Conservation (phyloP, 2,888 invertebrate genomes). For the Caenorhabditis plicata region DNA sequence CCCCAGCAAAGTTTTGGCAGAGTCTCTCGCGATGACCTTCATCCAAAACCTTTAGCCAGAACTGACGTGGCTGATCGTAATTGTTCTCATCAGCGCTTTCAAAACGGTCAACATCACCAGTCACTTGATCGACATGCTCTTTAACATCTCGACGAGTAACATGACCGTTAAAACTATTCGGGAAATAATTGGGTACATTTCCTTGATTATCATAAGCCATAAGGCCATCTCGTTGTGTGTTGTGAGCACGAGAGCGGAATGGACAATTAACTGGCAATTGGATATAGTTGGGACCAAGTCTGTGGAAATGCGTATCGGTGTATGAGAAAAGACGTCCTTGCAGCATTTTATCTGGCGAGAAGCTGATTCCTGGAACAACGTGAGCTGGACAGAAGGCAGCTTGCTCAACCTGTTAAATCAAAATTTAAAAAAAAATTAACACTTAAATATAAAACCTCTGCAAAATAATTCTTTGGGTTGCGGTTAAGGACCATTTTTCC, state of each 20-base stretch:
- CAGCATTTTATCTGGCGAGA: constrained; percentile 66
- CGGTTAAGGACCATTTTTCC: constrained; percentile 63
- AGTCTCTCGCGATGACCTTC: constrained; percentile 76
- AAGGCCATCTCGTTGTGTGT: constrained; percentile 88
- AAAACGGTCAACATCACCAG: constrained; percentile 80
- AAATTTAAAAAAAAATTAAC: not conserved
- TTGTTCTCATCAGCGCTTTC: constrained; percentile 84
- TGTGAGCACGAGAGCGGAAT: constrained; percentile 68
- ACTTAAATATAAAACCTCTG: constrained; percentile 45
- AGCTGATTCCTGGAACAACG: constrained; percentile 65
- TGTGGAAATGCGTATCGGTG: constrained; percentile 86
- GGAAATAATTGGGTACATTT: constrained; percentile 90
- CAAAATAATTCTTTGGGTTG: constrained; percentile 66
- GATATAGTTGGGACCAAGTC: constrained; percentile 86
- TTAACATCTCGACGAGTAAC: constrained; percentile 67
- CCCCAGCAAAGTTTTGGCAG: constrained; percentile 79
- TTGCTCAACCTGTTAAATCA: constrained; percentile 58
- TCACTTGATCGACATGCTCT: constrained; percentile 70
- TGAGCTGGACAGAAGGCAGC: constrained; percentile 65
- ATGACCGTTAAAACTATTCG: constrained; percentile 91
- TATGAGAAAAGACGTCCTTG: constrained; percentile 71
- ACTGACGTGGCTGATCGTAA: constrained; percentile 79
- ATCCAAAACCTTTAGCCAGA: constrained; percentile 81
- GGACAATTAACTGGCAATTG: constrained; percentile 94
- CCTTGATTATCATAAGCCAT: constrained; percentile 76